Conservation (phyloP, 2,113 vertebrate species). For the Podilymbus podiceps region DNA sequence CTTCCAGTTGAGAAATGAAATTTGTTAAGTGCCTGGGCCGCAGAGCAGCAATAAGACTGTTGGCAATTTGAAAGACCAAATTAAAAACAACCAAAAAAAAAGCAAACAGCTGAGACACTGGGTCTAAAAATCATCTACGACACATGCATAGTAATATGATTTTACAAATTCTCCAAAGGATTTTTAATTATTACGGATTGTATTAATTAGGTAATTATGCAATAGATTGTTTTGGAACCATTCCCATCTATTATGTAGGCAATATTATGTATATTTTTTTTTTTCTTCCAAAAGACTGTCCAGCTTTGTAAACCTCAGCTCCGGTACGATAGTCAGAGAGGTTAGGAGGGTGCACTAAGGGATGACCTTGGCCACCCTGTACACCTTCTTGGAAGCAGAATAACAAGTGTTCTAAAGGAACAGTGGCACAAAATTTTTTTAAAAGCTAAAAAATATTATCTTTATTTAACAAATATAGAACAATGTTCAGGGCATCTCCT, state of each 20-base stretch:
- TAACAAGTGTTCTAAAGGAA: background rate
- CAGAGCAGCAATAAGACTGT: constrained; percentile 62
- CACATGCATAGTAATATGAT: constrained; percentile 23
- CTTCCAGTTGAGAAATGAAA: constrained; percentile 63
- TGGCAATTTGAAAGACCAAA: constrained; percentile 63
- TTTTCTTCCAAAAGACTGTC: too few relatives aligned
- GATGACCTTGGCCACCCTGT: background rate
- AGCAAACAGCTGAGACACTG: constrained; percentile 54
- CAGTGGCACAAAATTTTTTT: background rate
- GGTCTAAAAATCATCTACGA: constrained; percentile 51
- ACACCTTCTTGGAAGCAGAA: background rate
- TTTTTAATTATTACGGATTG: constrained; percentile 73
- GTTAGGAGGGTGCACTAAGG: background rate
- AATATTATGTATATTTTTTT: background rate
- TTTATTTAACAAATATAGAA: background rate
- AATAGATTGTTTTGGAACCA: constrained; percentile 61
- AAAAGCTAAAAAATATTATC: background rate
- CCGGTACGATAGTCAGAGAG: background rate
- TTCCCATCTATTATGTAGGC: constrained; percentile 57
- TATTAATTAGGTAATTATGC: constrained; percentile 71
- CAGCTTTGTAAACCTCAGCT: background rate
- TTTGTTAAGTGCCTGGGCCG: constrained; percentile 55
- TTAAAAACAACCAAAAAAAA: constrained; percentile 47
- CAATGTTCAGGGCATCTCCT: background rate
- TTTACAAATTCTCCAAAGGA: constrained; percentile 63